Conservation (phyloP, 2,113 vertebrate species). For the Nibea coibor region DNA sequence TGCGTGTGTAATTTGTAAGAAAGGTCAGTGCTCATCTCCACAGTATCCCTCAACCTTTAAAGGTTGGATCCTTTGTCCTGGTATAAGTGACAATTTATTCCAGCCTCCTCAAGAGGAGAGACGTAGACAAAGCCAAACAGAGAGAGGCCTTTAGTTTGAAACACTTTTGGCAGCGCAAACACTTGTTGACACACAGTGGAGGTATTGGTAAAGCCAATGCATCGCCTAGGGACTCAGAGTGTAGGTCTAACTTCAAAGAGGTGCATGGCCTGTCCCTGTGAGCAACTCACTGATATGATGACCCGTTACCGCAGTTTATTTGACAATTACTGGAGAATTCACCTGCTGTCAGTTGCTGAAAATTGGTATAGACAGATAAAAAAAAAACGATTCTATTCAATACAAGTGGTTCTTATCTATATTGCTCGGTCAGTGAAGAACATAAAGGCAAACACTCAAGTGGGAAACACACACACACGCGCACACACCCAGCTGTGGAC, state of each 20-base stretch:
- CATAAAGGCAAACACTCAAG: conserved; percentile 28
- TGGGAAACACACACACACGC: conserved; percentile 26
- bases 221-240: neutral
- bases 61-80: conserved; percentile 81
- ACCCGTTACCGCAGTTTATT: conserved; percentile 15
- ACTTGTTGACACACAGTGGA: conserved; percentile 39
- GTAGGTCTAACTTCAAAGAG: neutral
- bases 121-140: conserved; percentile 40
- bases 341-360: conserved; percentile 1
- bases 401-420: neutral
- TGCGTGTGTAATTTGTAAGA: conserved; percentile 68
- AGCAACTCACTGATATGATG: neutral
- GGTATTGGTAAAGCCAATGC: neutral
- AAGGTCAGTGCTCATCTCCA: conserved; percentile 83
- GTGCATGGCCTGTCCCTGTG: neutral
- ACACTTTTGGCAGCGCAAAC: conserved; percentile 40
- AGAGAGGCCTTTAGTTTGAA: conserved; percentile 22
- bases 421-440: conserved; percentile 24
- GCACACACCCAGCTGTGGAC: conserved; percentile 56
- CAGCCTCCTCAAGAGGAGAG: conserved; percentile 36
- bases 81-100: conserved; percentile 74
- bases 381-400: neutral
- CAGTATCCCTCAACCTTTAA: conserved; percentile 83
- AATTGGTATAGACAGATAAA: conserved; percentile 10
- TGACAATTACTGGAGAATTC: neutral